Evolutionary conservation across 2,888 invertebrate genomes (phyloP), one percentile per base, ranked within the genome.

Genomic region (Ectropis crepuscularia): DNA sequence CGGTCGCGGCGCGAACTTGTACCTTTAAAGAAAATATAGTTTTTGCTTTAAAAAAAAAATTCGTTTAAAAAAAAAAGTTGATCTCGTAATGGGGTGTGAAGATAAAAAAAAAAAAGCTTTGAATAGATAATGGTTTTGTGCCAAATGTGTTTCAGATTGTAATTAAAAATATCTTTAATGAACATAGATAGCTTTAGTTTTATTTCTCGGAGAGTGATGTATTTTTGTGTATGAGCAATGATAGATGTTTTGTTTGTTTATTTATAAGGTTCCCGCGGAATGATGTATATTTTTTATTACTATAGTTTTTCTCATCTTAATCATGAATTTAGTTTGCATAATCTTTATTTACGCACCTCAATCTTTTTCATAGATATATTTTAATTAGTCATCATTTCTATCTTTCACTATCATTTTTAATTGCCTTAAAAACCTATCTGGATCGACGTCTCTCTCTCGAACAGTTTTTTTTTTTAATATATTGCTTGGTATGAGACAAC

Each of bases 71-170:
- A n/a, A n/a, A 38, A 37, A 28, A 59, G 55, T n/a, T 63, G 65
- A 63, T 65, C 65, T 65, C 65, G 53, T 48, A 55, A 58, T 41
- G 38, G 41, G n/a, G 28, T 38, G 50, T 39, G 38, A 37, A 53
- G 57, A 48, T 42, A 9, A 28, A 2, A 36, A 51, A 43, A 58
- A 59, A 50, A 49, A 37, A 7, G 37, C 45, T 53, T 38, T 42
- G 8, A 38, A 48, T 51, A 9, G 10, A 43, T 48, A 47, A 55
- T 63, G 57, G 50, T 58, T 46, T 53, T 63, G 72, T 72, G 72
- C 72, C 72, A 72, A 72, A 72, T 69, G 65, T 70, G 69, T 68
- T 65, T 70, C 53, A 50, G 57, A 51, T 48, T 28, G 41, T 54
- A 36, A 28, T n/a, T 41, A 43, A 49, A 39, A 5, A n/a, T 37